phyloP scores from a whole-genome alignment of 2,113 vertebrate genomes.

The Trichomycterus rosablanca region DNA sequence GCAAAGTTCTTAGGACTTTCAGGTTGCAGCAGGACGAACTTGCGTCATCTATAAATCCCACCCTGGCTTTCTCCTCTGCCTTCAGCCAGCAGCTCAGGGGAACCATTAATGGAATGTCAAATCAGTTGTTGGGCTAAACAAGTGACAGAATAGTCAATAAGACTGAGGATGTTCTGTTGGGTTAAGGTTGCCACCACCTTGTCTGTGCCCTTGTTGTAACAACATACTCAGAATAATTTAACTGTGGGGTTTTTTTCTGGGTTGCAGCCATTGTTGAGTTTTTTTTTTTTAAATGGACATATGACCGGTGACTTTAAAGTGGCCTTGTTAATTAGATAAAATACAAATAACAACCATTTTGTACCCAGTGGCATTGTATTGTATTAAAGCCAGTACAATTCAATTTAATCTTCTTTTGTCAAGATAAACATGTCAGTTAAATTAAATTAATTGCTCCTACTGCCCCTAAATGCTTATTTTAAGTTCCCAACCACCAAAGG shows the following conservation, averaged over 20 bases:
- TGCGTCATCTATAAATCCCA: slow-evolving; percentile 56
- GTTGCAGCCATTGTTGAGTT: slow-evolving; percentile 38
- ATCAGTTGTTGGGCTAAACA: slow-evolving; percentile 50
- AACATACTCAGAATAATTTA: slow-evolving; percentile 57
- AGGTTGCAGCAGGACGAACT: no score
- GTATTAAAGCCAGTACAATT: no score
- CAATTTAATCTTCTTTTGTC: no score
- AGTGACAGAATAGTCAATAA: slow-evolving; percentile 61
- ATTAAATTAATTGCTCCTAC: no score
- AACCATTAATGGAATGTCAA: slow-evolving; percentile 59
- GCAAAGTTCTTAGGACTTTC: no score
- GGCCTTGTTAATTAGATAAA: neutral
- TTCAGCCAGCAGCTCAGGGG: slow-evolving; percentile 47
- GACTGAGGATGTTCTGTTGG: slow-evolving; percentile 50
- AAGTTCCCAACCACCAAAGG: no score
- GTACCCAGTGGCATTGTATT: neutral
- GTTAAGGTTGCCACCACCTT: slow-evolving; percentile 47
- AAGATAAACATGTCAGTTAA: no score
- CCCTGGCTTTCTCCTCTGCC: slow-evolving; percentile 35
- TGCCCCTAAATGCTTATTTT: no score
- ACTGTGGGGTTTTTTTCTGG: slow-evolving; percentile 33
- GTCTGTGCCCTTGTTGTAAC: slow-evolving; percentile 50
- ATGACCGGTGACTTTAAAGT: neutral
- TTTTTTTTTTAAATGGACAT: slow-evolving; percentile 11
- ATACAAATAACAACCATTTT: neutral